A percentile compares a stretch with the other conserved stretches of the same genome.
These are phyloP conservation scores for Mus spicilegus DNA, from an alignment of 2,113 vertebrate species.

Conservation along the genomic window DNA sequence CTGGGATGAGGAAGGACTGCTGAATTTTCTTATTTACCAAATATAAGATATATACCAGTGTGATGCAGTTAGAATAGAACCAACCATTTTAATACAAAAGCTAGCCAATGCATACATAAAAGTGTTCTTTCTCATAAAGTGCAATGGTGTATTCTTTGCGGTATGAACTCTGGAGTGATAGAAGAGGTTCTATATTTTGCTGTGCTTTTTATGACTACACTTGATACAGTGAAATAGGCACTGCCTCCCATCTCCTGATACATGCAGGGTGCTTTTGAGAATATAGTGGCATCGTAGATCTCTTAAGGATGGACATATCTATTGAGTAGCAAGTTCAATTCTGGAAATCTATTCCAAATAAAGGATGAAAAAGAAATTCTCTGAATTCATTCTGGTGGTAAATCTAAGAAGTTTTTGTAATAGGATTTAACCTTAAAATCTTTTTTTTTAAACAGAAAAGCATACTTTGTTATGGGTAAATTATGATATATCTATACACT, in stretches of 20 bases:
- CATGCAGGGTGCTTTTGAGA: background rate
- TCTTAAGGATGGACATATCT: background rate
- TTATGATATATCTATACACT: background rate
- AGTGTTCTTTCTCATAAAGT: background rate
- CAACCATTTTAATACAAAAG: background rate
- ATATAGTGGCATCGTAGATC: background rate
- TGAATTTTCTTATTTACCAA: background rate
- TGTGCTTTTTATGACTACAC: background rate
- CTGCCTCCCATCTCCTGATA: background rate
- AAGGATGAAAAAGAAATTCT: conserved; percentile 6
- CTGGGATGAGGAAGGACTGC: background rate
- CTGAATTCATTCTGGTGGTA: background rate
- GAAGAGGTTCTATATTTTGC: background rate
- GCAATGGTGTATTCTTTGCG: background rate
- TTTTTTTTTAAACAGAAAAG: background rate
- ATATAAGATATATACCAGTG: background rate
- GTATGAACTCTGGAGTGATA: background rate
- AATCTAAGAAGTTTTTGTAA: background rate
- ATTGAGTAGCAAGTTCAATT: background rate
- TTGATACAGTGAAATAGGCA: background rate
- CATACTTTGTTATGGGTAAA: background rate
- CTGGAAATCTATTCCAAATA: conserved; percentile 10
- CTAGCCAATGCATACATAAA: background rate
- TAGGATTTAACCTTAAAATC: background rate
- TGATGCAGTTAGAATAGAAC: background rate